Conservation (phyloP, 1,140 invertebrate species). For the Trichoplusia ni region DNA sequence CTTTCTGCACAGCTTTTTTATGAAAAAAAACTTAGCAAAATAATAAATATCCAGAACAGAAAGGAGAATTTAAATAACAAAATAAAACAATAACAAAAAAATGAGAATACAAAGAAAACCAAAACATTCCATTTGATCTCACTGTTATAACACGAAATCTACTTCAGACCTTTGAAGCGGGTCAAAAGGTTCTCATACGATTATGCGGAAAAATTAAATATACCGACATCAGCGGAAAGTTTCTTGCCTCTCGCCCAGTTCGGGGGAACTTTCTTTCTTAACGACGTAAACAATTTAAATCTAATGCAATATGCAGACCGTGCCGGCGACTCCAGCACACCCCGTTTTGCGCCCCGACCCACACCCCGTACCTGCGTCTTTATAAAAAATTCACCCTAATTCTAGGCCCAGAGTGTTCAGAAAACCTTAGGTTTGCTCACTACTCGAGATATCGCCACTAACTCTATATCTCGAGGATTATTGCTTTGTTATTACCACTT, state of each 20-base stretch:
- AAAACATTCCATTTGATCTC: too few relatives aligned
- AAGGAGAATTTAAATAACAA: too few relatives aligned
- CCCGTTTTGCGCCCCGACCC: slow-evolving; percentile 37
- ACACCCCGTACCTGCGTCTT: slow-evolving; percentile 53
- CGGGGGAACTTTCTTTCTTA: slow-evolving; percentile 71
- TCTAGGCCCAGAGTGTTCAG: slow-evolving; percentile 38
- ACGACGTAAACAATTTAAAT: slow-evolving; percentile 81
- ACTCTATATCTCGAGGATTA: slow-evolving; percentile 37
- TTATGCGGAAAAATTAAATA: slow-evolving; percentile 57
- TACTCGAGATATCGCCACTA: slow-evolving; percentile 36
- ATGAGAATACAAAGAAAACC: too few relatives aligned
- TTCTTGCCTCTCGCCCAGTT: slow-evolving; percentile 54
- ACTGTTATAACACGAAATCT: background rate
- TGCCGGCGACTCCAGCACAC: slow-evolving; percentile 44
- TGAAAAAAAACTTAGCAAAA: too few relatives aligned
- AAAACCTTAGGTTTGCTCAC: slow-evolving; percentile 39
- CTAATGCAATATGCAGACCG: slow-evolving; percentile 77
- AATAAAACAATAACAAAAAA: too few relatives aligned
- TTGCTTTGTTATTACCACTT: slow-evolving; percentile 32
- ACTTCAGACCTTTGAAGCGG: slow-evolving; percentile 3
- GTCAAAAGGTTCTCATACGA: slow-evolving; percentile 35
- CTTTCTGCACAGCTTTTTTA: too few relatives aligned
- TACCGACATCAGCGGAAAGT: slow-evolving; percentile 47
- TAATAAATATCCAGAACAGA: too few relatives aligned
- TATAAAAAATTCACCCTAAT: slow-evolving; percentile 71